A percentile compares a stretch with the other conserved stretches of the same genome.
phyloP scores from a whole-genome alignment of 2,797 vertebrate species.

The Oophaga sylvatica region DNA sequence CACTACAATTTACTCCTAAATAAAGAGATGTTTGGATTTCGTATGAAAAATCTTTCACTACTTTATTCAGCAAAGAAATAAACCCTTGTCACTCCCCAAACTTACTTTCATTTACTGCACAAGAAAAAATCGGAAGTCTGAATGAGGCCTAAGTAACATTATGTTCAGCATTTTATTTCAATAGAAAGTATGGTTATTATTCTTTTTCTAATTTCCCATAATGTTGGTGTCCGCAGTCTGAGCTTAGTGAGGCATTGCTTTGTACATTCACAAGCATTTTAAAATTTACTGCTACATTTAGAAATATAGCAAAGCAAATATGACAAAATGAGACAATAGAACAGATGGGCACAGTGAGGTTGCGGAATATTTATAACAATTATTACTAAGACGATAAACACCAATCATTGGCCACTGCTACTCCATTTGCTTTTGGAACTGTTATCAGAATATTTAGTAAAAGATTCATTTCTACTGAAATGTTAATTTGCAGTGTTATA shows the following conservation, averaged over 20 bases:
- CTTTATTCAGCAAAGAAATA: too few relatives aligned
- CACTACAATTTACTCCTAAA: too few relatives aligned
- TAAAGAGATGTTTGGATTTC: too few relatives aligned
- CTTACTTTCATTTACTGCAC: too few relatives aligned
- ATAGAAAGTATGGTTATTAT: too few relatives aligned
- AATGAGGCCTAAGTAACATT: too few relatives aligned
- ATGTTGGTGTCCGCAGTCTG: not conserved
- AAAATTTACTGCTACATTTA: not conserved
- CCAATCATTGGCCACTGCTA: not conserved
- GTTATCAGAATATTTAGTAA: not conserved
- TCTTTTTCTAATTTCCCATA: too few relatives aligned
- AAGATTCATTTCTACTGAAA: not conserved
- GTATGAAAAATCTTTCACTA: too few relatives aligned
- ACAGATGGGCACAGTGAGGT: not conserved
- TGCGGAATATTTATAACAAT: not conserved
- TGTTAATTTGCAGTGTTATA: not conserved
- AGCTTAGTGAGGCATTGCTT: not conserved
- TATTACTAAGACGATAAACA: not conserved
- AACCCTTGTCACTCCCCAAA: too few relatives aligned
- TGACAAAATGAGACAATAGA: not conserved
- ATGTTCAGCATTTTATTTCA: too few relatives aligned
- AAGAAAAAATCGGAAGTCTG: too few relatives aligned
- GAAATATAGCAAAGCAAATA: not conserved
- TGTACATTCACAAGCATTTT: not conserved
- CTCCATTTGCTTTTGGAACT: not conserved